Percentiles rank a stretch among this genome's conserved stretches.
These are phyloP conservation scores for Standfussiana lucernea DNA, from an alignment of 2,888 invertebrate species.

Conservation along the genomic window DNA sequence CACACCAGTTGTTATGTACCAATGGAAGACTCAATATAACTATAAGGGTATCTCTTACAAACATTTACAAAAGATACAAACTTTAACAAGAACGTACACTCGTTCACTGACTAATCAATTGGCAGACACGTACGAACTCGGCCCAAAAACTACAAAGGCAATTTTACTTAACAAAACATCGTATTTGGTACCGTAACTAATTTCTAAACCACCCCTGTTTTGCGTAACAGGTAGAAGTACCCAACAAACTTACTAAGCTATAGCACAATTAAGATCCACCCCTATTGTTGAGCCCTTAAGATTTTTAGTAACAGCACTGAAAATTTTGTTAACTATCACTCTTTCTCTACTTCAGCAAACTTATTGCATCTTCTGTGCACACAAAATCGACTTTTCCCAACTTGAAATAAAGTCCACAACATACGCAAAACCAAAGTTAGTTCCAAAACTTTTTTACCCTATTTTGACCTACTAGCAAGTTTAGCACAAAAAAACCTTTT, in stretches of 20 bases:
- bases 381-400: slow-evolving; percentile 32
- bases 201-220: slow-evolving; percentile 72
- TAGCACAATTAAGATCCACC: slow-evolving; percentile 39
- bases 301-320: slow-evolving; percentile 8
- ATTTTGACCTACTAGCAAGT: slow-evolving; percentile 71
- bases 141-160: slow-evolving; percentile 62
- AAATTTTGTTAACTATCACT: slow-evolving; percentile 35
- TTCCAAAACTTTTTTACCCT: slow-evolving; percentile 63
- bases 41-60: neutral
- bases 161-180: slow-evolving; percentile 71
- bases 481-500: slow-evolving; percentile 71
- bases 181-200: slow-evolving; percentile 64
- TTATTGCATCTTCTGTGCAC: neutral
- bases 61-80: slow-evolving; percentile 14
- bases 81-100: slow-evolving; percentile 19
- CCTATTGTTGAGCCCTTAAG: slow-evolving; percentile 25
- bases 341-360: slow-evolving; percentile 37
- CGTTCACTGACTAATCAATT: slow-evolving; percentile 61
- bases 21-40: too few relatives aligned
- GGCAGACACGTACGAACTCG: slow-evolving; percentile 57
- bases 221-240: slow-evolving; percentile 78
- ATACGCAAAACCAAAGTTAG: slow-evolving; percentile 31
- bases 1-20: too few relatives aligned
- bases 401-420: slow-evolving; percentile 1
- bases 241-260: slow-evolving; percentile 23